Percentiles rank a stretch among this genome's conserved stretches.
Conservation (phyloP, 2,113 vertebrate species). For the Opisthocomus hoazin region DNA sequence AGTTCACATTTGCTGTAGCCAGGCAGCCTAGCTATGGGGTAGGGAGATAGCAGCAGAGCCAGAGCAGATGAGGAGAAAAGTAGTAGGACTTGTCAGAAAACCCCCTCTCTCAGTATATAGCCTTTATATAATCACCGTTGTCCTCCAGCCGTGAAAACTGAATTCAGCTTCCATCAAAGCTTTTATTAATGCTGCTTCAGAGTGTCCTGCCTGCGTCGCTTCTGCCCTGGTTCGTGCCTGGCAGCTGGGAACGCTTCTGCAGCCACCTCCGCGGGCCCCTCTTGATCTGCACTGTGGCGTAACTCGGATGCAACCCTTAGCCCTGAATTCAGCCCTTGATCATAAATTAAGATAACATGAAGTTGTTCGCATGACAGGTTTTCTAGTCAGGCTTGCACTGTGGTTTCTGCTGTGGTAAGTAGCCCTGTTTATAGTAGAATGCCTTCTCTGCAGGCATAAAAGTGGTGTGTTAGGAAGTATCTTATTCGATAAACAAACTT, state of each 20-base stretch:
- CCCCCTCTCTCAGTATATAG: background rate
- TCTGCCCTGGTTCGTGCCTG: background rate
- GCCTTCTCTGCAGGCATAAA: background rate
- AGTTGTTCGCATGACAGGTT: background rate
- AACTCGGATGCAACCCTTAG: fast-evolving
- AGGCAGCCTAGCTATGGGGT: background rate
- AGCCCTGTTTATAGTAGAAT: background rate
- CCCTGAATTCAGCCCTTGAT: background rate
- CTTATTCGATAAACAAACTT: background rate
- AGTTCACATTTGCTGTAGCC: background rate
- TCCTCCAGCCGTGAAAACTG: background rate
- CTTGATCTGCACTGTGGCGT: background rate
- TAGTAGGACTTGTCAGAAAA: background rate
- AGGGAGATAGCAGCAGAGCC: background rate
- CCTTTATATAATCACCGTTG: background rate
- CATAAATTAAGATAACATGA: background rate
- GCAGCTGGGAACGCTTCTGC: background rate
- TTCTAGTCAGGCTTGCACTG: background rate
- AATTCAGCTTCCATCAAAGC: background rate
- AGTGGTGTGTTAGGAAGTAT: background rate
- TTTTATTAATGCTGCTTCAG: background rate
- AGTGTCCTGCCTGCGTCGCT: background rate
- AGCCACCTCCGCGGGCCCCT: background rate
- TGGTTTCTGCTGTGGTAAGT: background rate
- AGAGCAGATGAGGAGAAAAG: background rate